Conservation (phyloP, 2,797 vertebrate genomes). For the Paratrypauchen microcephalus region DNA sequence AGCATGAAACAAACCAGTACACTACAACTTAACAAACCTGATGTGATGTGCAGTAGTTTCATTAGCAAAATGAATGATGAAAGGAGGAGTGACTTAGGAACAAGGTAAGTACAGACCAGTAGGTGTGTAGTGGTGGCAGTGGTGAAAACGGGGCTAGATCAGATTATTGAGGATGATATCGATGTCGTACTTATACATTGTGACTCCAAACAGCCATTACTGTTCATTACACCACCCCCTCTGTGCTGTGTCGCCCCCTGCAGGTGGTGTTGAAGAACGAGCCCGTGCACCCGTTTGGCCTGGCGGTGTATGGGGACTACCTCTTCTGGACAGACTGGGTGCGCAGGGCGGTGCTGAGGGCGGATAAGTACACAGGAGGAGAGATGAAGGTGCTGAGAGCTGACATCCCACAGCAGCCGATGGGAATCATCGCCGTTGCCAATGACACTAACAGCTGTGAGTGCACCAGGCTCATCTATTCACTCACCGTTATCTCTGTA, state of each 20-base stretch:
- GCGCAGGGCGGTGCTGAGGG: slow-evolving; percentile 91
- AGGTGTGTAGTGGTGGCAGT: too few species aligned
- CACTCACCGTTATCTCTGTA: not conserved
- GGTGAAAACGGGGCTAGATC: too few species aligned
- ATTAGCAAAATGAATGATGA: too few species aligned
- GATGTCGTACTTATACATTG: too few species aligned
- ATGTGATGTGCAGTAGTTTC: too few species aligned
- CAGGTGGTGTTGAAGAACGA: slow-evolving; percentile 94
- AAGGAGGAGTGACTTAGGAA: too few species aligned
- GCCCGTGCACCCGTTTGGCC: slow-evolving; percentile 94
- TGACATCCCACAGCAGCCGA: slow-evolving; percentile 98
- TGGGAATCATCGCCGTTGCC: slow-evolving; percentile 96
- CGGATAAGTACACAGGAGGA: slow-evolving; percentile 91
- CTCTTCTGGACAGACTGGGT: slow-evolving; percentile 99
- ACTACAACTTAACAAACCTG: too few species aligned
- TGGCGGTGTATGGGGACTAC: slow-evolving; percentile 94
- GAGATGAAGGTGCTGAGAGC: slow-evolving; percentile 94
- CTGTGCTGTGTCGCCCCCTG: not conserved
- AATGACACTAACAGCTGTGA: slow-evolving; percentile 97
- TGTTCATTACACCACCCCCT: not conserved
- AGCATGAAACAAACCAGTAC: too few species aligned
- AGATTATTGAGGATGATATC: not conserved
- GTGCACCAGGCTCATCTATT: slow-evolving; percentile 43
- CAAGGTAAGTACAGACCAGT: too few species aligned
- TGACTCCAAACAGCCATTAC: not conserved